These are phyloP conservation scores for Girardinus metallicus DNA, from an alignment of 2,797 vertebrate species.

Conservation along the genomic window DNA sequence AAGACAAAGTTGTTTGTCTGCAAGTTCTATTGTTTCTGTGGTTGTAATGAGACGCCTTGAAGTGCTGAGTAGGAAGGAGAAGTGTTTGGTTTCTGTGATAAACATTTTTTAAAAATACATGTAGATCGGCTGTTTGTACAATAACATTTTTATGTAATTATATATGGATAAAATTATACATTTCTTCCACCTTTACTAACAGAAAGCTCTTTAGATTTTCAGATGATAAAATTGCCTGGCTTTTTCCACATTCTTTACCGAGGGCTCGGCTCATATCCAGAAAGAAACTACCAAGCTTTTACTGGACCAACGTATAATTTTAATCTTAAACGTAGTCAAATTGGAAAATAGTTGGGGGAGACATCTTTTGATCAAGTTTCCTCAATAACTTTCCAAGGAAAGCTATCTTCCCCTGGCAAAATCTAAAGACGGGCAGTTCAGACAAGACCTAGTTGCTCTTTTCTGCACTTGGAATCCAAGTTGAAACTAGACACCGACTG, in stretches of 20 bases:
- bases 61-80: background rate
- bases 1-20: background rate
- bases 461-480: constrained; percentile 58
- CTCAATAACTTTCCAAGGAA: constrained; percentile 33
- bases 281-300: constrained; percentile 8
- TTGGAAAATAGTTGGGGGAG: constrained; percentile 32
- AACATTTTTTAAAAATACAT: background rate
- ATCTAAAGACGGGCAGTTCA: constrained; percentile 31
- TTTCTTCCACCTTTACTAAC: background rate
- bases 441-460: constrained; percentile 64
- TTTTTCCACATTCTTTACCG: constrained; percentile 11
- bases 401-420: constrained; percentile 53
- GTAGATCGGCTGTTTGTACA: background rate
- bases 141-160: background rate
- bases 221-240: background rate
- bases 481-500: constrained; percentile 43
- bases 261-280: constrained; percentile 27
- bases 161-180: background rate
- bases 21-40: background rate
- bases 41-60: background rate
- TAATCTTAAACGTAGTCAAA: constrained; percentile 25
- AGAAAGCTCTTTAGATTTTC: background rate
- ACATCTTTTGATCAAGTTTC: constrained; percentile 47
- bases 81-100: background rate
- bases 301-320: background rate